These are phyloP conservation scores for Ardeotis arabs DNA, from an alignment of 2,113 vertebrate species.

Conservation along the genomic window DNA sequence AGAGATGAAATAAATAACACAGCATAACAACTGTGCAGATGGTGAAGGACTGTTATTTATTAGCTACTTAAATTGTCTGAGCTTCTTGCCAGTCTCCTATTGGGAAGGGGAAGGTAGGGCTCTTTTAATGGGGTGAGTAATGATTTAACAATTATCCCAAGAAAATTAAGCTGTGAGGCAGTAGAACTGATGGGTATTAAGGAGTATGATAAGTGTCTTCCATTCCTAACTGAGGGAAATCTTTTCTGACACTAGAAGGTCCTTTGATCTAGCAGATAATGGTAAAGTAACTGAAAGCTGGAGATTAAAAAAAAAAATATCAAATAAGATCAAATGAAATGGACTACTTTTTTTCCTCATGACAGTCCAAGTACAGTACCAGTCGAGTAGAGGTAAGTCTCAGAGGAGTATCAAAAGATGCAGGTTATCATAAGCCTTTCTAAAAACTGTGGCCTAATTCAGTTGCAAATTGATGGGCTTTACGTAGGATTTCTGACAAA, in stretches of 20 bases:
- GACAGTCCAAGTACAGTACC: not conserved
- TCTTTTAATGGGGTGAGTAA: not conserved
- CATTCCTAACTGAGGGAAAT: not conserved
- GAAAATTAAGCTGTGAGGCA: not conserved
- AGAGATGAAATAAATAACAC: constrained; percentile 14
- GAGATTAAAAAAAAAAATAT: not conserved
- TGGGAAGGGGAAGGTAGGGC: not conserved
- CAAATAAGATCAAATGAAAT: not conserved
- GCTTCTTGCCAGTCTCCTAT: not conserved
- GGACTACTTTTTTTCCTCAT: not conserved
- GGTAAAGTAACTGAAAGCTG: not conserved
- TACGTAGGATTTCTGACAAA: not conserved
- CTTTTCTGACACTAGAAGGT: not conserved
- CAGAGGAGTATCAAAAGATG: not conserved
- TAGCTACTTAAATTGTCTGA: constrained; percentile 1
- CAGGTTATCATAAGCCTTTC: not conserved
- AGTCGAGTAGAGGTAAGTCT: not conserved
- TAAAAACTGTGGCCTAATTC: not conserved
- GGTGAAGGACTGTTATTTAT: constrained; percentile 34
- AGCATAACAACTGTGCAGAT: not conserved
- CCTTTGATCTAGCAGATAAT: not conserved
- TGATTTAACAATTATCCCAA: not conserved
- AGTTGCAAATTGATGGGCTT: not conserved
- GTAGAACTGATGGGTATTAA: not conserved
- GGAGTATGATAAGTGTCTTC: not conserved